Base-by-base conservation (phyloP, 2,113 vertebrate genomes). In the Gila orcuttii region DNA sequence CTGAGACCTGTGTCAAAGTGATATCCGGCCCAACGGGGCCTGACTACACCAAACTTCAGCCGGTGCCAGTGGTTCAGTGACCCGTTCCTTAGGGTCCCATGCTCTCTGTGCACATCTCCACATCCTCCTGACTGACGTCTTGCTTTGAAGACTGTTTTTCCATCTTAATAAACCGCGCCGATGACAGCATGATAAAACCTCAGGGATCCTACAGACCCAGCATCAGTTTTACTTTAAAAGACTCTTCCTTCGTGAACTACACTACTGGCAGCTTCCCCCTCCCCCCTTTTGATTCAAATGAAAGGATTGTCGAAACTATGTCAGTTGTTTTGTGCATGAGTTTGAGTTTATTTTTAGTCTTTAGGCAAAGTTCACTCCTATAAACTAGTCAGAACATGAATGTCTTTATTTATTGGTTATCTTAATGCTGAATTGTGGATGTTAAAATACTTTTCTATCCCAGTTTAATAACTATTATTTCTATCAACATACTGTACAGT, bases 1-100 rank as follows among this genome's bases (percentile, higher is more conserved):
- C 90, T 90, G 90, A 89, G 89, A 87, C 79, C 89, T 83, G 86
- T 21, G 87, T 75, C 36, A 82, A 90, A 89, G 91, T 91, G 93
- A 93, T 91, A 93, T 89, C 86, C 19, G n/a, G 86, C 82, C 89
- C 89, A 77, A 86, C 71, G 85, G 89, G 91, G 88, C 90, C 68
- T 90, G 90, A 92, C 86, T 73, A 80, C 75, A 90, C 82, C 84
- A 82, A 64, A 64, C 83, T 87, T 83, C 36, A 77, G 86, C 21
- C 21, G 0, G 5, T 60, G 52, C 21, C 21, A 8, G 6, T 25
- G 10, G 10, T 55, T 52, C n/a, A 55, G 7, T 19, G 25, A 25
- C 68, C 36, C 19, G 11, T 71, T 71, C 68, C 68, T 39, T 9
- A 39, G 33, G 33, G 68, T 71, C 68, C 39, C 68, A 23, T 71